Evolutionary conservation across 2,113 vertebrate species (phyloP).

Genomic region (Sturnus vulgaris): DNA sequence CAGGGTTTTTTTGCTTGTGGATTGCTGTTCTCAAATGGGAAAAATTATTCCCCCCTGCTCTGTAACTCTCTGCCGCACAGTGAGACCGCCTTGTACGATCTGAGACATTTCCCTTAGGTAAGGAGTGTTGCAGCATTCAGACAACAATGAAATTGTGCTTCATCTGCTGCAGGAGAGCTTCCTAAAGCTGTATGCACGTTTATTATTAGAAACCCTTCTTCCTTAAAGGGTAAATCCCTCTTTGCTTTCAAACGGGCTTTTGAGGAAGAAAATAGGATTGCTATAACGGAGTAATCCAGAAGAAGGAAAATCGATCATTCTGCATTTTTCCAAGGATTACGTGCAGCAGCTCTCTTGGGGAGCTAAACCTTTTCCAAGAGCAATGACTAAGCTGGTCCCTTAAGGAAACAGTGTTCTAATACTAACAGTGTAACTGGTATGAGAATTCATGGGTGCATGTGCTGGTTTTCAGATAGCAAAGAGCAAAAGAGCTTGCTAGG

Average conservation of each 20-base stretch:
- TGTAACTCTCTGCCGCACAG: background rate
- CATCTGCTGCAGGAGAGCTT: background rate
- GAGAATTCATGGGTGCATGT: background rate
- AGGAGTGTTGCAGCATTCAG: background rate
- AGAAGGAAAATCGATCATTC: background rate
- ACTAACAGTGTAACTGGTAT: accelerated
- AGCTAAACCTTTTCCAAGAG: conserved; percentile 28
- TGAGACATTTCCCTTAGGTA: background rate
- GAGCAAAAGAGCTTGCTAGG: background rate
- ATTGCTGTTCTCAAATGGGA: background rate
- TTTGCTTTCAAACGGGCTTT: background rate
- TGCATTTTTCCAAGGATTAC: conserved; percentile 1
- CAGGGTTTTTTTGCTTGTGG: background rate
- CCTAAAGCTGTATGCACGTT: background rate
- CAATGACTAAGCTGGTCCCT: background rate
- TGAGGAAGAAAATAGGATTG: background rate
- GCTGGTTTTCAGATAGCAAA: background rate
- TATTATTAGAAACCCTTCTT: background rate
- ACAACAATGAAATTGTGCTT: background rate
- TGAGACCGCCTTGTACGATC: background rate
- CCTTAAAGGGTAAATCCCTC: background rate
- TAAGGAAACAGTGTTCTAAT: background rate
- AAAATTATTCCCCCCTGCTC: background rate
- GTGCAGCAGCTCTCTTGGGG: background rate
- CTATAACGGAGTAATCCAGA: background rate